phyloP scores from a whole-genome alignment of 2,797 vertebrate genomes.

The Eupleurogrammus muticus region DNA sequence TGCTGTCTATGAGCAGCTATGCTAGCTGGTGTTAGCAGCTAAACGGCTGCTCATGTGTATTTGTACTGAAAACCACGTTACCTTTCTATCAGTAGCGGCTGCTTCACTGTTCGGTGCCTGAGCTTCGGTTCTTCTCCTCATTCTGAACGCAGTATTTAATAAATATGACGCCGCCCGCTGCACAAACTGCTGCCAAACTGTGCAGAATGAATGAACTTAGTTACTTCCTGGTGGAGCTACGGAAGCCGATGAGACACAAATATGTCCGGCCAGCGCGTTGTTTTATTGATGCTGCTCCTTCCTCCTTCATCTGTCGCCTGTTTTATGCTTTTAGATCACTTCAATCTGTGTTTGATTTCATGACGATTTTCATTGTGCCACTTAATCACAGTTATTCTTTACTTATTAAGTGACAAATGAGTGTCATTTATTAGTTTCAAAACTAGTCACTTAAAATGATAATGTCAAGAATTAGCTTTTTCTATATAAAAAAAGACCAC shows the following conservation, averaged over 20 bases:
- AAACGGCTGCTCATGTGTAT: constrained; percentile 1
- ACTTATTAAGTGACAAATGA: not conserved
- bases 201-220: constrained; percentile 41
- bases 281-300: not conserved
- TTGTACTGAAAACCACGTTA: constrained; percentile 25
- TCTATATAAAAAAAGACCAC: no score
- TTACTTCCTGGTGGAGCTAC: constrained; percentile 58
- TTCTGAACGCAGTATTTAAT: constrained; percentile 24
- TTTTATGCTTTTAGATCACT: not conserved
- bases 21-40: constrained; percentile 26
- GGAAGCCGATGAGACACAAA: constrained; percentile 48
- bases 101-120: constrained; percentile 56
- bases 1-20: not conserved
- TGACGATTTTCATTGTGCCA: not conserved
- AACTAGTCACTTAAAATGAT: not conserved
- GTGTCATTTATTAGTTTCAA: not conserved
- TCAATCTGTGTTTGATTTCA: not conserved
- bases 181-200: not conserved
- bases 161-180: not conserved
- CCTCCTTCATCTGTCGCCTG: not conserved
- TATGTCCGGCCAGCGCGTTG: not conserved
- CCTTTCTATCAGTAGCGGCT: constrained; percentile 63
- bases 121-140: constrained; percentile 75
- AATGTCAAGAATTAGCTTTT: not conserved
- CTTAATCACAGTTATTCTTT: not conserved